These are phyloP conservation scores for Threskiornis aethiopicus DNA, from an alignment of 2,797 vertebrate species.

Conservation along the genomic window DNA sequence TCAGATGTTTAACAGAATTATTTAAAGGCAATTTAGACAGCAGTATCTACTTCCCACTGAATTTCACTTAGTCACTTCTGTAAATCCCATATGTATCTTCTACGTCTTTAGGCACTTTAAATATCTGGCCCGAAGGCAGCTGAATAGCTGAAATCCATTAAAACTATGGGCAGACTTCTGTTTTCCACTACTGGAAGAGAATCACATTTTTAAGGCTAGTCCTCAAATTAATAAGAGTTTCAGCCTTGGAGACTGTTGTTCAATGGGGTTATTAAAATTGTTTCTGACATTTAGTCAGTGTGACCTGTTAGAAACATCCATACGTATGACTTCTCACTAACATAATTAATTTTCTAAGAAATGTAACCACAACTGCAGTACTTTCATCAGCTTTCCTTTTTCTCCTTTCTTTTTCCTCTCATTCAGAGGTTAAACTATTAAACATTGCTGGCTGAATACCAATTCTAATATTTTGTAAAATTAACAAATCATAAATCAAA, in stretches of 20 bases:
- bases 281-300: neutral
- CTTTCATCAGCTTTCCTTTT: neutral
- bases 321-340: neutral
- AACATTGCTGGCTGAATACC: neutral
- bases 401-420: neutral
- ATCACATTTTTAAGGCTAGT: neutral
- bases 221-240: neutral
- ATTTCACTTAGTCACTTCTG: constrained; percentile 37
- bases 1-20: constrained; percentile 41
- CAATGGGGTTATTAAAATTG: neutral
- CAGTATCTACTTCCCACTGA: constrained; percentile 28
- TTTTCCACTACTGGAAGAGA: neutral
- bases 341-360: neutral
- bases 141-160: neutral
- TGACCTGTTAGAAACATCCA: neutral
- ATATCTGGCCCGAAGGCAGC: neutral
- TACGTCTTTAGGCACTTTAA: neutral
- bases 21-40: constrained; percentile 33
- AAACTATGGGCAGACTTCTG: neutral
- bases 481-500: neutral
- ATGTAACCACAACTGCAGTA: neutral
- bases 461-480: constrained; percentile 1
- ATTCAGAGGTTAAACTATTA: neutral
- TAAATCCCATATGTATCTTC: neutral
- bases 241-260: neutral